Conservation (phyloP, 2,113 vertebrate genomes). For the Menidia beryllina region DNA sequence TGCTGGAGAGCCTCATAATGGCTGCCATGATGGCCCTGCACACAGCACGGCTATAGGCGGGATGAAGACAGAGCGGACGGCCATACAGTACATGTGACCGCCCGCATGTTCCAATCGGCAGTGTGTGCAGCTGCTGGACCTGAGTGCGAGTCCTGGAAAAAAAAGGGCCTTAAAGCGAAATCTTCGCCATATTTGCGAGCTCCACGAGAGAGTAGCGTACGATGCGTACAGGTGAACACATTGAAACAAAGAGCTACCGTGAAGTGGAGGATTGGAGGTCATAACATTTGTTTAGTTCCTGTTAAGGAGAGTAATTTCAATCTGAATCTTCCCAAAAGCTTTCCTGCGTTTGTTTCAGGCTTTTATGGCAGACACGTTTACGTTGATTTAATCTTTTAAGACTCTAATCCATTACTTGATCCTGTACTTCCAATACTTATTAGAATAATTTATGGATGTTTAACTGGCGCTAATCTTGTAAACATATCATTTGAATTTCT, state of each 20-base stretch:
- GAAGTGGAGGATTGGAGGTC: not conserved
- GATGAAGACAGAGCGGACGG: constrained; percentile 47
- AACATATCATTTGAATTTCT: constrained; percentile 1
- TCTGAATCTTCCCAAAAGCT: not conserved
- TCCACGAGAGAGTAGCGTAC: not conserved
- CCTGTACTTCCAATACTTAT: not conserved
- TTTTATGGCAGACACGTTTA: not conserved
- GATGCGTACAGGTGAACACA: constrained; percentile 55
- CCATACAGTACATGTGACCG: constrained; percentile 50
- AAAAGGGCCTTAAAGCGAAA: constrained; percentile 33
- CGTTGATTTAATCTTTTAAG: not conserved
- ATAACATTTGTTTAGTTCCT: not conserved
- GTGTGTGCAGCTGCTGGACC: constrained; percentile 24
- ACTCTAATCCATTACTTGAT: not conserved
- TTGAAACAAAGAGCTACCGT: not conserved
- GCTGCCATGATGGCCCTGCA: constrained; percentile 73
- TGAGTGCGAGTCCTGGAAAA: not conserved
- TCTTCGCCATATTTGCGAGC: constrained; percentile 33
- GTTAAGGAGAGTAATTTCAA: not conserved
- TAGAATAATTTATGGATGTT: not conserved
- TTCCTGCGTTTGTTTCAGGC: not conserved
- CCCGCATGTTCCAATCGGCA: constrained; percentile 37
- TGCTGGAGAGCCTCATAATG: constrained; percentile 76
- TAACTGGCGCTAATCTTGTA: constrained; percentile 7
- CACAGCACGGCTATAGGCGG: constrained; percentile 59